These are phyloP conservation scores for Asarcornis scutulata DNA, from an alignment of 2,113 vertebrate species.

Conservation along the genomic window DNA sequence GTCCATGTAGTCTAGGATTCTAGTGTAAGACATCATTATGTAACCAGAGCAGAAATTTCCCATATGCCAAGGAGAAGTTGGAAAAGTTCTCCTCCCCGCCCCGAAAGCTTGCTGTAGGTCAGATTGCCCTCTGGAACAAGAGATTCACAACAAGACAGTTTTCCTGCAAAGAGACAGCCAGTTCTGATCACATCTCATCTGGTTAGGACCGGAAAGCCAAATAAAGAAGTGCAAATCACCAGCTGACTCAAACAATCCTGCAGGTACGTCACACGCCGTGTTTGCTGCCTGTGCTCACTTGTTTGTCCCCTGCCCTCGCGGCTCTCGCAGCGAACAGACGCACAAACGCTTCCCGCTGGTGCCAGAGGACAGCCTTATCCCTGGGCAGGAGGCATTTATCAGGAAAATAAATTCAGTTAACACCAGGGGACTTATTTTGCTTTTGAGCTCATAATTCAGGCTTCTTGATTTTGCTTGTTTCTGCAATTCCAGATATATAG, in stretches of 20 bases:
- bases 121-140: background rate
- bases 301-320: background rate
- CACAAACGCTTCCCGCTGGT: background rate
- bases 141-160: background rate
- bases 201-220: background rate
- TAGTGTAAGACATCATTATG: background rate
- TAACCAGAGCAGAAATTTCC: background rate
- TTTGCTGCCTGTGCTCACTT: background rate
- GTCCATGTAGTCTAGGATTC: fast-evolving
- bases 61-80: fast-evolving
- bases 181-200: background rate
- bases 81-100: background rate
- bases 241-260: background rate
- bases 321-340: background rate
- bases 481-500: background rate
- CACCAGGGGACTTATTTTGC: background rate
- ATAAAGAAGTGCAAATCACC: background rate
- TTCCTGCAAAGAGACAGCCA: background rate
- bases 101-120: background rate
- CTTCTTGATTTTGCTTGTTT: background rate
- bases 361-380: background rate
- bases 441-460: background rate
- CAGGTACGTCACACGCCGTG: background rate
- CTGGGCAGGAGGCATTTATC: background rate
- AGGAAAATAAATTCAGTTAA: background rate